Evolutionary conservation across 1,140 invertebrate genomes (phyloP).

Genomic region (Brachionus paranguensis): DNA sequence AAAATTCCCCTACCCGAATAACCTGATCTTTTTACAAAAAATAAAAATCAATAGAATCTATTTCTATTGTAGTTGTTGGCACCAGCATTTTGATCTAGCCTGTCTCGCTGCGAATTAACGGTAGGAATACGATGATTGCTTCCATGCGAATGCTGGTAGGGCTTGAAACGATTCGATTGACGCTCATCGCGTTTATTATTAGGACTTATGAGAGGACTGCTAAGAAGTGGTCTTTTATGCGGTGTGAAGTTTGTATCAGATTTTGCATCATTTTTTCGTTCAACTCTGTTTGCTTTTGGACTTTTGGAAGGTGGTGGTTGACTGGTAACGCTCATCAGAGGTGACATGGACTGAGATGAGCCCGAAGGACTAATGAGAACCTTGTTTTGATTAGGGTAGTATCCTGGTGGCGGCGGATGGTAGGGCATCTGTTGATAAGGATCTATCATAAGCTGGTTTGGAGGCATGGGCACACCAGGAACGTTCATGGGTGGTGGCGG

Average conservation of each 20-base stretch:
- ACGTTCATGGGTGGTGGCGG: neutral
- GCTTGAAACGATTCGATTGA: neutral
- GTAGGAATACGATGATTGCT: slow-evolving; percentile 9
- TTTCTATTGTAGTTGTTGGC: slow-evolving; percentile 9
- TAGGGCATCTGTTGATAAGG: slow-evolving; percentile 23
- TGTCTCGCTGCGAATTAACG: neutral
- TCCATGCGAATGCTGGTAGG: neutral
- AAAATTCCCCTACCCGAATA: neutral
- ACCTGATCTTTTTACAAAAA: neutral
- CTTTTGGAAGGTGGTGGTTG: slow-evolving; percentile 6
- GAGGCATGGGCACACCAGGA: neutral
- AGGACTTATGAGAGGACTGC: neutral
- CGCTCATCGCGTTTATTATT: neutral
- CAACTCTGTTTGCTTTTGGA: neutral
- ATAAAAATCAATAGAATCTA: neutral
- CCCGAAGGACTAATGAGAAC: neutral
- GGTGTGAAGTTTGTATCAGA: neutral
- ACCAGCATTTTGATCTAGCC: neutral
- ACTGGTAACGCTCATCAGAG: neutral
- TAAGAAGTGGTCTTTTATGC: neutral
- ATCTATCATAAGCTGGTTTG: neutral
- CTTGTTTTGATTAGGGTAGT: neutral
- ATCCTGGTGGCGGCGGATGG: neutral
- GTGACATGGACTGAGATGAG: neutral
- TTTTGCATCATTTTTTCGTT: neutral